Conservation (phyloP, 2,797 vertebrate species). For the Eremophila alpestris region DNA sequence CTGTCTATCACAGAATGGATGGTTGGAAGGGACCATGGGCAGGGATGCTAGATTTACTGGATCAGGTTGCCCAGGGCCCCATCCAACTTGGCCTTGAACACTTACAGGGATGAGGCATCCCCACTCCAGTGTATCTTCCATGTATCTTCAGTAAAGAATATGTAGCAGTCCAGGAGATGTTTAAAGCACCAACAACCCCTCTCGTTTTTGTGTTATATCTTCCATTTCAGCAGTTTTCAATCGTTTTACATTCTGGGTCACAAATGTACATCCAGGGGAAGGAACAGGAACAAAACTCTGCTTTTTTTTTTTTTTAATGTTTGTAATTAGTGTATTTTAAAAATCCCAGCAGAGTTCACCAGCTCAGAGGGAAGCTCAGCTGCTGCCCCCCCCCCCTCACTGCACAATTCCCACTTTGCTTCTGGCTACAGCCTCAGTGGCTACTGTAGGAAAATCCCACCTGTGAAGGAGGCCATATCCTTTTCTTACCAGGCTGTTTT, state of each 20-base stretch:
- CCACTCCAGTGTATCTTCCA: not conserved
- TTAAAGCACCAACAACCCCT: not conserved
- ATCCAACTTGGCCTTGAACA: not conserved
- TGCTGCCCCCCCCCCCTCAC: not conserved
- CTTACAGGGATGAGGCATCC: fast-evolving
- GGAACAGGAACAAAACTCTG: not conserved
- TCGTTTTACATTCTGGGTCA: not conserved
- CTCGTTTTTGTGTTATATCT: not conserved
- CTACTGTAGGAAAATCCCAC: not conserved
- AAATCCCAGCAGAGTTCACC: not conserved
- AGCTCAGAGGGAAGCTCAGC: not conserved
- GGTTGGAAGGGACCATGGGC: not conserved
- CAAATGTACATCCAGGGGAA: not conserved
- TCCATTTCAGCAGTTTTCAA: not conserved
- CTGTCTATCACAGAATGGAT: not conserved
- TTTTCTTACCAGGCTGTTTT: not conserved
- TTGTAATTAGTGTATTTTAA: not conserved
- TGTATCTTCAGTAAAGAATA: not conserved
- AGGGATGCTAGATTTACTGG: not conserved
- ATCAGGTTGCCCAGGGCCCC: not conserved
- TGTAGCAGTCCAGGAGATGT: fast-evolving
- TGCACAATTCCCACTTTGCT: not conserved
- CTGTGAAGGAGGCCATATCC: fast-evolving
- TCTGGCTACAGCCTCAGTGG: not conserved
- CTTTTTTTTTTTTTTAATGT: not conserved